Evolutionary conservation across 2,113 vertebrate genomes (phyloP), one percentile per base, ranked within the genome.

Genomic region (Cercopithecus mona): DNA sequence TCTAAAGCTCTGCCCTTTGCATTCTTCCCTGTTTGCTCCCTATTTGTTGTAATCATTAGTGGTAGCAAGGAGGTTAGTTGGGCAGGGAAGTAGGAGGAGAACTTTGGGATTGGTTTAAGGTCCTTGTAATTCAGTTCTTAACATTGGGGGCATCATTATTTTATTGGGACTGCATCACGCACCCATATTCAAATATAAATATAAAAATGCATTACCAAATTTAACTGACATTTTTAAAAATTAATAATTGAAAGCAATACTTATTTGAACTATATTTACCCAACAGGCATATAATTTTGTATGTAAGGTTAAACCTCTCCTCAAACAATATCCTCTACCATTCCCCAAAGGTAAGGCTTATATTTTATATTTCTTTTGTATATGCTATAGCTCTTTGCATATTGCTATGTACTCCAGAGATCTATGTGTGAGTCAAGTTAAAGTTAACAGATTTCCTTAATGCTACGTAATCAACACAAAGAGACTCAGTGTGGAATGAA

Each of bases 191-290:
- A 93, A 90, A 95, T 87, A 59, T 59, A 96, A 96, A 95, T 45
- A 89, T 40, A 92, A 90, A 70, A 82, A 86, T 61, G 8, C 4
- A 75, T 48, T 64, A 35, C 43, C 61, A 86, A 83, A 52, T 72
- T 45, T 79, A 93, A 84, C 43, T 79, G 6, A 12, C 43, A 12
- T 61, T 76, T 57, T 96, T 90, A 66, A 78, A 82, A 64, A 64
- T 38, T 82, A 94, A 75, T 87, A 96, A 97, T 64, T 89, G 86
- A 96, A 98, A 94, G 48, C 35, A 18, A 32, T 32, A 32, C 94
- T 95, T 82, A 78, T 68, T 68, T 96, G 61, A n/a, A 87, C 72
- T 95, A 30, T 23, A 89, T 86, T 96, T 87, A 78, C 30, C 78
- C 16, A 73, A 90, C 0, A 57, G 45, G 40, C 27, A 93, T 43